Base-by-base conservation (phyloP, 2,888 invertebrate species). In the Cryptocephalus moraei region DNA sequence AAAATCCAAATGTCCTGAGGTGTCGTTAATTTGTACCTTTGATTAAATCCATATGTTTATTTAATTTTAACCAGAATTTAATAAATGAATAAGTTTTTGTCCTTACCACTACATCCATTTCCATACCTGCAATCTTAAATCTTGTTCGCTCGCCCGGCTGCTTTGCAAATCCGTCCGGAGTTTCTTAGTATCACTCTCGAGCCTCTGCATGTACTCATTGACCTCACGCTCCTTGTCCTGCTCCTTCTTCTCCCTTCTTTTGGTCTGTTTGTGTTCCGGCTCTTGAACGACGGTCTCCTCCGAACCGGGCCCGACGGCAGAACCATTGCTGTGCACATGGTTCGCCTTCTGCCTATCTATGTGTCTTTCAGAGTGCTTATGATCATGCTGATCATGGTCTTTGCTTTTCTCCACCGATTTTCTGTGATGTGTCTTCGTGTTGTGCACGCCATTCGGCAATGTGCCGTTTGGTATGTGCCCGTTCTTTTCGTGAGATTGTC, bases 81-180 rank as follows among this genome's bases (percentile, higher is more conserved):
- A n/a, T 12, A 4, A 36, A n/a, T 4, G 38, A 36, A 22, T 22
- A 6, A 22, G 6, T 22, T 10, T 13, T 9, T 9, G 31, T n/a
- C n/a, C n/a, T n/a, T n/a, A n/a, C n/a, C n/a, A n/a, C n/a, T n/a
- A n/a, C n/a, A n/a, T n/a, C n/a, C n/a, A n/a, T n/a, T 22, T 22
- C 59, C 73, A 76, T 53, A 86, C 74, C 71, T 86, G 86, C 60
- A 80, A 74, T 60, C 83, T 73, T 49, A 86, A 73, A 52, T 88
- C 87, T 64, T 81, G 81, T 67, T 88, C 87, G 58, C 75, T 72
- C 60, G 80, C 79, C 58, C 83, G 74, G 67, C 81, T 81, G n/a
- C 79, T 75, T 55, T 84, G 79, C 55, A 92, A 77, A 64, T 92
- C 92, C 46, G 76, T 71, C 63, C 83, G 79, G 55, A 86, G 71